Conservation (phyloP, 2,113 vertebrate genomes). For the Oncorhynchus tshawytscha region DNA sequence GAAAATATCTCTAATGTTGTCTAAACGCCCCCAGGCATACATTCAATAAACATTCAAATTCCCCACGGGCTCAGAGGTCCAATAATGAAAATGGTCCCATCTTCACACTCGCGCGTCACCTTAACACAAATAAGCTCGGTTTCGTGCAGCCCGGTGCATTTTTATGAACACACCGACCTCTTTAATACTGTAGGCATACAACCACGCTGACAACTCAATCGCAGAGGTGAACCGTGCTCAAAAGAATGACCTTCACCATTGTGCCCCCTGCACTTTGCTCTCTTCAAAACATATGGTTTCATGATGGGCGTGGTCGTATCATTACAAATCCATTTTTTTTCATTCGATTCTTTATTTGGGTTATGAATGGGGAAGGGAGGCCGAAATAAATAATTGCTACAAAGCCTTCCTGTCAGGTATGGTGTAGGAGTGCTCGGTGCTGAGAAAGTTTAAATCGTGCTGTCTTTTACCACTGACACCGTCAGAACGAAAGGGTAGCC, state of each 20-base stretch:
- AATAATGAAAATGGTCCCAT: neutral
- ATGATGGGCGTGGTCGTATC: conserved; percentile 31
- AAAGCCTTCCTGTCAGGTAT: neutral
- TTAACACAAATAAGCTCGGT: neutral
- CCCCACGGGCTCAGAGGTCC: neutral
- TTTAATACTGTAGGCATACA: no score
- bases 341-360: conserved; percentile 23
- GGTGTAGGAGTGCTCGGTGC: neutral
- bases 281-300: neutral
- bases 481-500: neutral
- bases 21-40: conserved; percentile 5
- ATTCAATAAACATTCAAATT: conserved; percentile 24
- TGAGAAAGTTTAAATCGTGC: neutral
- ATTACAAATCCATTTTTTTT: conserved; percentile 37
- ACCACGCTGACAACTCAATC: conserved; percentile 43
- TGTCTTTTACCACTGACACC: neutral
- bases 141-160: conserved; percentile 18
- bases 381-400: neutral
- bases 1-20: neutral
- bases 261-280: conserved; percentile 12
- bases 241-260: conserved; percentile 32
- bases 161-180: conserved; percentile 23
- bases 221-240: conserved; percentile 29
- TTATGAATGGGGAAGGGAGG: conserved; percentile 4
- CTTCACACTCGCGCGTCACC: neutral